Percentiles rank a stretch among this genome's conserved stretches.
These are phyloP conservation scores for Myrmophylax atrothorax DNA, from an alignment of 2,113 vertebrate genomes.

Conservation along the genomic window DNA sequence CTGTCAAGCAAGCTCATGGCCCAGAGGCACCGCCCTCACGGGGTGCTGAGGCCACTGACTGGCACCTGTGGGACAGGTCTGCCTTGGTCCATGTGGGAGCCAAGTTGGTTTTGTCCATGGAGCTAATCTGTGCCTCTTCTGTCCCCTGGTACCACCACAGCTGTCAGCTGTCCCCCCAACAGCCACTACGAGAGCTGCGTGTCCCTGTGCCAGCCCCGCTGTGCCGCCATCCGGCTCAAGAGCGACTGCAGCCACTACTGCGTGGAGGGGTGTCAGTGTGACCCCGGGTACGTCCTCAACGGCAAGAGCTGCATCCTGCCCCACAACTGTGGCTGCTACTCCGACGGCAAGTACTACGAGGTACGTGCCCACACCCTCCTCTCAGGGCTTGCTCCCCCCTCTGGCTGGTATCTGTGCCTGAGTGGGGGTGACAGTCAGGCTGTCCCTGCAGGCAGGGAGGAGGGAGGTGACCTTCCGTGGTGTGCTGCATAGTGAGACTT, in stretches of 20 bases:
- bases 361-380: conserved; percentile 25
- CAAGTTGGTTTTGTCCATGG: background rate
- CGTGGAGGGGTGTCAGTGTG: conserved; percentile 95
- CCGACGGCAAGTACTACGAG: conserved; percentile 94
- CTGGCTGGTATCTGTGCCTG: background rate
- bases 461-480: background rate
- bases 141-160: conserved; percentile 68
- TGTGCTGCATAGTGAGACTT: rapidly evolving
- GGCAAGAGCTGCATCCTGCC: conserved; percentile 93
- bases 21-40: background rate
- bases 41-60: rapidly evolving
- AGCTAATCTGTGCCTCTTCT: background rate
- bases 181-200: conserved; percentile 95
- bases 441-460: background rate
- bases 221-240: conserved; percentile 90
- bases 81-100: background rate
- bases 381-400: rapidly evolving
- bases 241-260: conserved; percentile 95
- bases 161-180: conserved; percentile 88
- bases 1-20: background rate
- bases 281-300: conserved; percentile 89
- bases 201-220: conserved; percentile 92
- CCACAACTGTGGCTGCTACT: conserved; percentile 95
- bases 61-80: rapidly evolving
- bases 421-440: rapidly evolving